Base-by-base conservation (phyloP, 2,888 invertebrate genomes). In the Bedellia somnulentella region DNA sequence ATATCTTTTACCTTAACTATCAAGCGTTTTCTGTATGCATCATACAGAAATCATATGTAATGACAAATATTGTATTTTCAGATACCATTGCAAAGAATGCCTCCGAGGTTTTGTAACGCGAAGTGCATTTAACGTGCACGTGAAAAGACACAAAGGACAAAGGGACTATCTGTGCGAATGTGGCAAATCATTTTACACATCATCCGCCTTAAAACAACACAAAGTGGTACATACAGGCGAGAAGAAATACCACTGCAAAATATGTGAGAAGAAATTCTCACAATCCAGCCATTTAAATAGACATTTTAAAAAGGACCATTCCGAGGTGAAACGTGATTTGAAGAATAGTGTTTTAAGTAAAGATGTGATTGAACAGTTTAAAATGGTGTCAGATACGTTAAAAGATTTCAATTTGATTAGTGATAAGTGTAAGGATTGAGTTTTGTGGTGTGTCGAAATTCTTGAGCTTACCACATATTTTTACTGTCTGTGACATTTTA, bases 121-220 rank as follows among this genome's bases (percentile, higher is more conserved):
- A 37, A 73, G 73, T 33, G 54, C 75, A 0, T 75, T 55, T 43
- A 70, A 62, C 27, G 60, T 75, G 0, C 75, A 75, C 35, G 5
- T 71, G 0, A 75, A 75, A 32, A 44, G 75, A 1, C 75, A 75
- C 38, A 64, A 64, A 39, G 75, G 75, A 0, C 76, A 73, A 35
- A 41, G 63, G 0, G 75, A 75, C 47, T 63, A 75, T 37, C 53
- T 44, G 18, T 75, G 75, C 36, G 76, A 75, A 21, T 75, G 75
- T 22, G 75, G 75, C 4, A 75, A 75, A 33, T 62, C 62, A 0
- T 75, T 75, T 46, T 75, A 68, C 49, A 75, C 75, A 0, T 66
- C 70, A 0, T 73, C 75, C 0, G 63, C 67, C 0, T 36, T 75
- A 1, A 75, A 75, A 43, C 73, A 71, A 39, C 75, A 75, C 35